Conservation (phyloP, 2,797 vertebrate species). For the Poeciliopsis paucimaculata region DNA sequence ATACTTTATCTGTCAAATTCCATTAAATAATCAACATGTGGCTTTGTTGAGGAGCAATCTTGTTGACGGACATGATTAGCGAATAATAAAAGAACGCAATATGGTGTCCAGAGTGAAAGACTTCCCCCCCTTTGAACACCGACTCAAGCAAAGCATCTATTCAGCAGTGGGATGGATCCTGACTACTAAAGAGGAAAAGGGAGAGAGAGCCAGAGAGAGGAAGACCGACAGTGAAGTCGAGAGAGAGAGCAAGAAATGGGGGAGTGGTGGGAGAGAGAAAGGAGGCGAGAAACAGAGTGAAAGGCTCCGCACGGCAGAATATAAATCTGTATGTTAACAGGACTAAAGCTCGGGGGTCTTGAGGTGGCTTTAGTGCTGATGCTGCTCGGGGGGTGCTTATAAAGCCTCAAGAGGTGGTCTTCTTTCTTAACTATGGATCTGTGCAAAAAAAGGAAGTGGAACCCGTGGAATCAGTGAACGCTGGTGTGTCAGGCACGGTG, state of each 20-base stretch:
- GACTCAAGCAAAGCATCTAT: slow-evolving; percentile 81
- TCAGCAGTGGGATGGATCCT: slow-evolving; percentile 88
- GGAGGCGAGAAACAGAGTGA: slow-evolving; percentile 71
- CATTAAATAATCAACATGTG: slow-evolving; percentile 69
- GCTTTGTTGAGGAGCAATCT: slow-evolving; percentile 34
- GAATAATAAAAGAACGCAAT: slow-evolving; percentile 52
- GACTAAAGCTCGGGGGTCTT: slow-evolving; percentile 72
- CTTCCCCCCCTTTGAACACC: slow-evolving; percentile 70
- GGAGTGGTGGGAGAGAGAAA: slow-evolving; percentile 69
- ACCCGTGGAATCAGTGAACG: slow-evolving; percentile 69
- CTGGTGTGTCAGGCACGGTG: slow-evolving; percentile 78
- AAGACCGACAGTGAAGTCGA: slow-evolving; percentile 26
- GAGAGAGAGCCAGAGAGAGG: slow-evolving; percentile 65
- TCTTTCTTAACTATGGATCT: slow-evolving; percentile 71
- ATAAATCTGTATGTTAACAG: slow-evolving; percentile 81
- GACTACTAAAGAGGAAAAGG: slow-evolving; percentile 86
- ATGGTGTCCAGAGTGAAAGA: slow-evolving; percentile 70
- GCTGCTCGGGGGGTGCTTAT: slow-evolving; percentile 59
- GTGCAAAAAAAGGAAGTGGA: slow-evolving; percentile 71
- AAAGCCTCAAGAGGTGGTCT: slow-evolving; percentile 69
- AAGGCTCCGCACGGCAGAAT: slow-evolving; percentile 79
- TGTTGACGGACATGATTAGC: slow-evolving; percentile 39
- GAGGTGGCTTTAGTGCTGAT: slow-evolving; percentile 59
- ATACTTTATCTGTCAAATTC: slow-evolving; percentile 5
- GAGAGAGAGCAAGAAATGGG: slow-evolving; percentile 58